phyloP scores from a whole-genome alignment of 30 jellyfish, hydroid and myxozoan species.

The Aurelia coerulea region DNA sequence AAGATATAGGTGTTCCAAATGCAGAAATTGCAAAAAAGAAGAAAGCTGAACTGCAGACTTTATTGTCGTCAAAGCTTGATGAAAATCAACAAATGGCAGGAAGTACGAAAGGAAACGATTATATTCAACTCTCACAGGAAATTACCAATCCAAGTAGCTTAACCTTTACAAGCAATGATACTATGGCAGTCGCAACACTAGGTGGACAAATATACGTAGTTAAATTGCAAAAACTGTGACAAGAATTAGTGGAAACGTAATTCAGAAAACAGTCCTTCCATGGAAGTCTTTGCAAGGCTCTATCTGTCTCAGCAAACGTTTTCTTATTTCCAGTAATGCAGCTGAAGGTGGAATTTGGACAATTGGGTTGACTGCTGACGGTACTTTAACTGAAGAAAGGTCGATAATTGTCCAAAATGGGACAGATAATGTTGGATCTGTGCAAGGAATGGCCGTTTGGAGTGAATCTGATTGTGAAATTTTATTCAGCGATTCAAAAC shows the following conservation, averaged over 20 bases:
- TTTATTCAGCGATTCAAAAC: conserved; percentile 29
- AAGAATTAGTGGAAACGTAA: neutral
- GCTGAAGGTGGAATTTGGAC: no score
- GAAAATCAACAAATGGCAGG: conserved; percentile 6
- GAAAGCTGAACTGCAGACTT: conserved; percentile 41
- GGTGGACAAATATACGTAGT: conserved; percentile 29
- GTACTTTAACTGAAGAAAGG: conserved; percentile 28
- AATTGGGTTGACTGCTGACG: conserved; percentile 4
- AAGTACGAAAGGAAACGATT: conserved; percentile 18
- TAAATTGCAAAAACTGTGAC: conserved; percentile 15
- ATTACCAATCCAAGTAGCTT: conserved; percentile 26
- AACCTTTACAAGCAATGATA: conserved; percentile 14
- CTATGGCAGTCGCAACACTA: conserved; percentile 20
- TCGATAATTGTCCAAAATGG: neutral
- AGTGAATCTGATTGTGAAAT: conserved; percentile 17
- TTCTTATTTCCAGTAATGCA: neutral
- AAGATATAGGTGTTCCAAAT: conserved; percentile 2
- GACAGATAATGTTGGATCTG: conserved; percentile 38
- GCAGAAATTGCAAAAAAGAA: neutral
- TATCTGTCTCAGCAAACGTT: neutral
- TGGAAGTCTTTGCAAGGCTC: conserved; percentile 25
- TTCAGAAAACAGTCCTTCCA: neutral
- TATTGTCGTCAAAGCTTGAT: conserved; percentile 35
- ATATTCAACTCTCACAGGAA: conserved; percentile 36
- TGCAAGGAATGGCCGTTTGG: conserved; percentile 53